Evolutionary conservation across 1,140 invertebrate genomes (phyloP).

Genomic region (Drosophila tani): DNA sequence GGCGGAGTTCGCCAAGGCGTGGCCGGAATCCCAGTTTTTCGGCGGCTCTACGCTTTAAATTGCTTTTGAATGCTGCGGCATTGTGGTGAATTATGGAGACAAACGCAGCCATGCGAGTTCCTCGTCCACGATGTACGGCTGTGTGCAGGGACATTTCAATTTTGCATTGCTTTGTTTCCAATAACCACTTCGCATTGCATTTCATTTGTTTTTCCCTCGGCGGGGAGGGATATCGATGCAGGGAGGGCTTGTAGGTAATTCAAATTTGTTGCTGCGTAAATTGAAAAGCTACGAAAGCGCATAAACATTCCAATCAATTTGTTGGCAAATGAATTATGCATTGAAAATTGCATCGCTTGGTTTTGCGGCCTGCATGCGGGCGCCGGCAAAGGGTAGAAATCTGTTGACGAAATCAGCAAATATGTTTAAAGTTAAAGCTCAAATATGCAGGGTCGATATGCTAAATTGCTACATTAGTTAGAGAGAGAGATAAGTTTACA

Average conservation of each 20-base stretch:
- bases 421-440: slow-evolving; percentile 26
- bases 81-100: slow-evolving; percentile 58
- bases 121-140: neutral
- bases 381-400: slow-evolving; percentile 6
- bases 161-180: slow-evolving; percentile 58
- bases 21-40: slow-evolving; percentile 15
- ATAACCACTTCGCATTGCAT: slow-evolving; percentile 47
- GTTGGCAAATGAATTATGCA: slow-evolving; percentile 72
- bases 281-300: slow-evolving; percentile 62
- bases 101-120: slow-evolving; percentile 3
- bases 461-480: neutral
- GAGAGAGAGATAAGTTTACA: slow-evolving; percentile 5
- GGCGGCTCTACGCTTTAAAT: slow-evolving; percentile 49
- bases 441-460: slow-evolving; percentile 19
- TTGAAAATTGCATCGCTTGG: slow-evolving; percentile 52
- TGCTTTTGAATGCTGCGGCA: slow-evolving; percentile 40
- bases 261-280: slow-evolving; percentile 71
- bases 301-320: slow-evolving; percentile 73
- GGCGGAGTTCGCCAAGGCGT: slow-evolving; percentile 34
- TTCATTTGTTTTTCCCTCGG: slow-evolving; percentile 57
- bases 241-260: slow-evolving; percentile 49
- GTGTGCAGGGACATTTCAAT: slow-evolving; percentile 36
- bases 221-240: neutral
- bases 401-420: slow-evolving; percentile 12
- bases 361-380: slow-evolving; percentile 14